Conservation (phyloP, 2,797 vertebrate species). For the Gymnothorax reevesii region DNA sequence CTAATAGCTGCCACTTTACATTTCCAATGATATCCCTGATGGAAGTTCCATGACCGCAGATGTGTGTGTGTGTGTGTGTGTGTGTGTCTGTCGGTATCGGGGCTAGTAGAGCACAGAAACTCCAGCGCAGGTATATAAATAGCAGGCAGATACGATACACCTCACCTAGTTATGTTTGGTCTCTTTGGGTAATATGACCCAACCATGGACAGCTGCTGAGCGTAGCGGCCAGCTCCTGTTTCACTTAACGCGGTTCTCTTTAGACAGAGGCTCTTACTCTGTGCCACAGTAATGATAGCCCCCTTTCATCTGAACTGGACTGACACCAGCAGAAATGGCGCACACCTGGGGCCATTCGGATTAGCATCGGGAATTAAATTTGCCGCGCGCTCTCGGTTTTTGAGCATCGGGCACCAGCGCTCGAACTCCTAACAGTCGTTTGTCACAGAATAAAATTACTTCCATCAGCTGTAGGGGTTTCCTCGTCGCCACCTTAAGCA, state of each 20-base stretch:
- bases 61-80: no score
- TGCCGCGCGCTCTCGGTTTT: conserved; percentile 1
- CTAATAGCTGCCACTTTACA: neutral
- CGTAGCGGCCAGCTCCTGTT: conserved; percentile 36
- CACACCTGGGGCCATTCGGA: no score
- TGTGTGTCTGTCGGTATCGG: neutral
- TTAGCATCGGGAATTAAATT: neutral
- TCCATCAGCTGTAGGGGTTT: conserved; percentile 22
- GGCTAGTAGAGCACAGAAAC: neutral
- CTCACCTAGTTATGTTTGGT: conserved; percentile 42
- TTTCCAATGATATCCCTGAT: neutral
- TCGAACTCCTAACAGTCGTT: neutral
- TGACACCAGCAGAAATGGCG: neutral
- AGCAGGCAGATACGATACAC: conserved; percentile 33
- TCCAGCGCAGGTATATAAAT: conserved; percentile 37
- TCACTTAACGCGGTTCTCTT: conserved; percentile 23
- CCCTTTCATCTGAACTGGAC: neutral
- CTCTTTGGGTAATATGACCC: conserved; percentile 39
- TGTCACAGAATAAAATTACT: neutral
- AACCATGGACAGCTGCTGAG: conserved; percentile 45
- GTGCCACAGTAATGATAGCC: conserved; percentile 36
- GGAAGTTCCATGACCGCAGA: neutral
- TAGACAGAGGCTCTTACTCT: conserved; percentile 38
- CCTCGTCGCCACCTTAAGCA: conserved; percentile 19
- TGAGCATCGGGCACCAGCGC: neutral